Evolutionary conservation across 1,140 invertebrate species (phyloP).

Genomic region (Trypoxylus dichotomus): DNA sequence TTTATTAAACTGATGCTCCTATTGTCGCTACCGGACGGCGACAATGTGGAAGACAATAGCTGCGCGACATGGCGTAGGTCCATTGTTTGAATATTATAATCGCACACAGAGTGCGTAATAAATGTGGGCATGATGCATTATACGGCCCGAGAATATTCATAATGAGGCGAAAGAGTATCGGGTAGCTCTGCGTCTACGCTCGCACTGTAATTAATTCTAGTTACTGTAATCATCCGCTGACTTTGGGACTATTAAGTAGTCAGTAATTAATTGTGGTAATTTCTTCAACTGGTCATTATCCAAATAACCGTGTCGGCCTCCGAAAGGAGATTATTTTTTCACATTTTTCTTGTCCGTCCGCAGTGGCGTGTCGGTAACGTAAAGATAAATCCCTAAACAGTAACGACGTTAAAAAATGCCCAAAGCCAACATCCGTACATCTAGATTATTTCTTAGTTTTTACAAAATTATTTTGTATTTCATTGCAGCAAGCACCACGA

Average conservation of each 20-base stretch:
- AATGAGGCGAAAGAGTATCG: background rate
- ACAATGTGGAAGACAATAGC: background rate
- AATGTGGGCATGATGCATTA: background rate
- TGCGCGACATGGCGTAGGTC: background rate
- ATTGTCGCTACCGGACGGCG: background rate
- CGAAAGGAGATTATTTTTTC: slow-evolving; percentile 24
- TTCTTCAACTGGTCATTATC: slow-evolving; percentile 21
- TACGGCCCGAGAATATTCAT: slow-evolving; percentile 5
- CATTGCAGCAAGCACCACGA: too few relatives aligned
- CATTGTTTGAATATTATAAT: slow-evolving; percentile 16
- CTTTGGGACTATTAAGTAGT: slow-evolving; percentile 25
- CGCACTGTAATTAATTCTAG: slow-evolving; percentile 21
- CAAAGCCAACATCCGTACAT: too few relatives aligned
- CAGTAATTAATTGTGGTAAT: slow-evolving; percentile 20
- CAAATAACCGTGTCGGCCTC: slow-evolving; percentile 22
- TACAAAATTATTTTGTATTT: too few relatives aligned
- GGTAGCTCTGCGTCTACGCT: background rate
- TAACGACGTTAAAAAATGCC: background rate
- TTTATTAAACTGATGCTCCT: background rate
- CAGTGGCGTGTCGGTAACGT: background rate
- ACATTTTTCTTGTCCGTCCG: background rate
- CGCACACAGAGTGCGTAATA: slow-evolving; percentile 10
- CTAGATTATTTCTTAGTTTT: too few relatives aligned
- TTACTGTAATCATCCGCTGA: slow-evolving; percentile 25
- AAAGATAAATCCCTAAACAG: background rate